Evolutionary conservation across 2,113 vertebrate species (phyloP), one percentile per base, ranked within the genome.

Genomic region (Halichoerus grypus): DNA sequence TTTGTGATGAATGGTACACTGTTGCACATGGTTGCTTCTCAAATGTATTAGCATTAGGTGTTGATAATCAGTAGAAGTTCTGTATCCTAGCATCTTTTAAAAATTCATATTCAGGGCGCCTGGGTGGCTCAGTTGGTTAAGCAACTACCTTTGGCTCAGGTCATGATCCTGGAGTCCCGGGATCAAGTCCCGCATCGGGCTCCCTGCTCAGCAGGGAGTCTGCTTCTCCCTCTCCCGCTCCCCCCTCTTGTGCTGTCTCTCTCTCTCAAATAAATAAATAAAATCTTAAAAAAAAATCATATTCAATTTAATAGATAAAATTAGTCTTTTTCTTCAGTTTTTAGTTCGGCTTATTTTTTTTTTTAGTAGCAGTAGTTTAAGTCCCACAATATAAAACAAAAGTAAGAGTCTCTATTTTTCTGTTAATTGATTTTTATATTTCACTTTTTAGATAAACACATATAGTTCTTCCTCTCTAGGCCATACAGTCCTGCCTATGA

Each of bases 251-350:
- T 36, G 36, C 36, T 36, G 36, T 36, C 36, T 36, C 36, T 36
- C 36, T 36, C 36, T 36, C 36, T 36, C 36, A 36, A 36, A 36
- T 36, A 36, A 36, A 36, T 36, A 36, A 36, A 36, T 36, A 36
- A 36, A 36, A 36, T 36, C 36, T 36, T 36, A 36, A 36, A 36
- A 65, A 28, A 84, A 71, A 95, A 81, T 96, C 46, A 28, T 71
- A 82, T 81, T 59, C 51, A 84, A 12, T 63, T 95, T 61, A 96
- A 71, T 89, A 80, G 31, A 88, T 91, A 63, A 94, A 91, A 81
- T 63, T 87, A 49, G 5, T 53, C 15, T 81, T 74, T 84, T 88
- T 77, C 9, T 63, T 28, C 15, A 76, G 24, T 39, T 74, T 74
- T 74, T 46, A 74, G 12, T 46, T 74, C 39, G 15, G 72, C 72